Conservation (phyloP, 2,797 vertebrate species). For the Coendou prehensilis region DNA sequence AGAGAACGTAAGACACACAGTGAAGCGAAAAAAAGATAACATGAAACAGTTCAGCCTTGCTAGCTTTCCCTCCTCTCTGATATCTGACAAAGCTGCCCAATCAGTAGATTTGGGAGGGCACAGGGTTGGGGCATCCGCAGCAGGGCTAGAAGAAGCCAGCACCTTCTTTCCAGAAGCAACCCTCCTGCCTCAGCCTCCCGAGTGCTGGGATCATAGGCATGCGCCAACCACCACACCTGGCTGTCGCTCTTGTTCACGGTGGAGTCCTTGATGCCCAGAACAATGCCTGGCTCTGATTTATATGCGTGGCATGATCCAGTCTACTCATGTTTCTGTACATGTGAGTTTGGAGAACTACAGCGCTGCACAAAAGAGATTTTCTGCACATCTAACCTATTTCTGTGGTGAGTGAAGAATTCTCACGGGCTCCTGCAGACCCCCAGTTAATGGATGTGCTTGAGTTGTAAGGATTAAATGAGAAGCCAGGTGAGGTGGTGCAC, state of each 20-base stretch:
- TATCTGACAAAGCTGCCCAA: background rate
- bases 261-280: background rate
- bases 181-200: background rate
- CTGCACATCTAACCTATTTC: background rate
- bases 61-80: background rate
- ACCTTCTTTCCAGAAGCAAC: background rate
- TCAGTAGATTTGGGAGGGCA: background rate
- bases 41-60: background rate
- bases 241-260: background rate
- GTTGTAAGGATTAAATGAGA: background rate
- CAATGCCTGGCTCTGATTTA: background rate
- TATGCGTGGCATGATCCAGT: background rate
- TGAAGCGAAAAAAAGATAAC: background rate
- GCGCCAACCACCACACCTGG: background rate
- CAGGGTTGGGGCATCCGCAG: background rate
- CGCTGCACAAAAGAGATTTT: background rate
- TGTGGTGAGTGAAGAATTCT: background rate
- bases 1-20: background rate
- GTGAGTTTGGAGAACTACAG: background rate
- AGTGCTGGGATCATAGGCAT: background rate
- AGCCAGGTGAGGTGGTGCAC: background rate
- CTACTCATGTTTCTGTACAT: background rate
- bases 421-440: background rate
- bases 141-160: background rate
- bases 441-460: background rate